Evolutionary conservation across 2,797 vertebrate genomes (phyloP).

Genomic region (Sebastes flavidus): DNA sequence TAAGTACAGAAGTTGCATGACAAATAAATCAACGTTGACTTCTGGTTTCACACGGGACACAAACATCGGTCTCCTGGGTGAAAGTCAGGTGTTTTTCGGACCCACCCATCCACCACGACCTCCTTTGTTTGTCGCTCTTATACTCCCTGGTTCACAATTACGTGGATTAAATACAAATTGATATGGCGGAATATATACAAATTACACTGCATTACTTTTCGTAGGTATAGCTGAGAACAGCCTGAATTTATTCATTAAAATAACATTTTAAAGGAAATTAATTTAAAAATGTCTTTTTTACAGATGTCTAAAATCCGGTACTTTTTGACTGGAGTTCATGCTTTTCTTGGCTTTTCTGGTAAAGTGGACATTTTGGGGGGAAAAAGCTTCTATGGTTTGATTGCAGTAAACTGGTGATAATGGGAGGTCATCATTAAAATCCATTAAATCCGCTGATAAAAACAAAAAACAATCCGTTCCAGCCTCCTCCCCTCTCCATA

Average conservation of each 20-base stretch:
- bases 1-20: too few relatives aligned
- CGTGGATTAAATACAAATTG: too few relatives aligned
- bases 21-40: too few relatives aligned
- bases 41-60: too few relatives aligned
- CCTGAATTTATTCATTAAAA: neutral
- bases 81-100: too few relatives aligned
- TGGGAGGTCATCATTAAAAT: neutral
- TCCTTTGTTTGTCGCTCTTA: too few relatives aligned
- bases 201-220: too few relatives aligned
- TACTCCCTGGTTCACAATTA: too few relatives aligned
- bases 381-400: neutral
- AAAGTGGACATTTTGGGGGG: neutral
- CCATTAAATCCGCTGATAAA: slow-evolving; percentile 7
- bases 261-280: neutral
- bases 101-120: too few relatives aligned
- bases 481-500: slow-evolving; percentile 50
- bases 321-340: neutral
- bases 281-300: neutral
- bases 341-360: neutral
- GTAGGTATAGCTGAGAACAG: too few relatives aligned
- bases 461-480: neutral
- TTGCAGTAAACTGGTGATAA: neutral
- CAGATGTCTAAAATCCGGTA: neutral
- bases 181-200: too few relatives aligned
- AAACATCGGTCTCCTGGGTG: too few relatives aligned